phyloP scores from a whole-genome alignment of 2,797 vertebrate genomes.

The Phrynocephalus vlangalii region DNA sequence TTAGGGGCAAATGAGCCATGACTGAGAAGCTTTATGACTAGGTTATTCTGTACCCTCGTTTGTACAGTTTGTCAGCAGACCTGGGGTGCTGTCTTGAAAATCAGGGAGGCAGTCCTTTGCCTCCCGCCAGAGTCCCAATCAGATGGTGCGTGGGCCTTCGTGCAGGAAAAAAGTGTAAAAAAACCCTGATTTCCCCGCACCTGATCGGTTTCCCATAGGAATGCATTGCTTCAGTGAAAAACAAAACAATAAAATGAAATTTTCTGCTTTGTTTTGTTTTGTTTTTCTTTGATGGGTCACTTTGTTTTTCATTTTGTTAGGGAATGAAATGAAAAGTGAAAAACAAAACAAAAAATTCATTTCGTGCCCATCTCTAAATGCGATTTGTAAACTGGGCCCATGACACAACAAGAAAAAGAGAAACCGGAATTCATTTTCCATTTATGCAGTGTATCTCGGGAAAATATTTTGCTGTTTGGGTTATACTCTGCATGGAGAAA shows the following conservation, averaged over 20 bases:
- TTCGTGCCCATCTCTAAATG: too few species aligned
- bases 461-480: slow-evolving; percentile 62
- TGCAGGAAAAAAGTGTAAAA: not conserved
- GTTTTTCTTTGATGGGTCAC: too few species aligned
- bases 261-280: not conserved
- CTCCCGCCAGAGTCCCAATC: too few species aligned
- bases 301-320: too few species aligned
- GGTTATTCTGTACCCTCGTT: not conserved
- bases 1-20: not conserved
- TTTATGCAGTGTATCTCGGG: not conserved
- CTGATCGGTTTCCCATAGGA: too few species aligned
- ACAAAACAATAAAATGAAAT: too few species aligned
- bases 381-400: not conserved
- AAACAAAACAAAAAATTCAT: too few species aligned
- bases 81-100: not conserved
- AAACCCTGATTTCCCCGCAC: too few species aligned
- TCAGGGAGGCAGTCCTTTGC: not conserved
- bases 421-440: not conserved
- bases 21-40: not conserved
- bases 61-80: not conserved
- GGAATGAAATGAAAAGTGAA: too few species aligned
- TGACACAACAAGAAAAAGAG: not conserved
- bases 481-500: slow-evolving; percentile 55
- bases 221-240: too few species aligned
- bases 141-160: too few species aligned